These are phyloP conservation scores for Lepus timidus DNA, from an alignment of 2,113 vertebrate species.

Conservation along the genomic window DNA sequence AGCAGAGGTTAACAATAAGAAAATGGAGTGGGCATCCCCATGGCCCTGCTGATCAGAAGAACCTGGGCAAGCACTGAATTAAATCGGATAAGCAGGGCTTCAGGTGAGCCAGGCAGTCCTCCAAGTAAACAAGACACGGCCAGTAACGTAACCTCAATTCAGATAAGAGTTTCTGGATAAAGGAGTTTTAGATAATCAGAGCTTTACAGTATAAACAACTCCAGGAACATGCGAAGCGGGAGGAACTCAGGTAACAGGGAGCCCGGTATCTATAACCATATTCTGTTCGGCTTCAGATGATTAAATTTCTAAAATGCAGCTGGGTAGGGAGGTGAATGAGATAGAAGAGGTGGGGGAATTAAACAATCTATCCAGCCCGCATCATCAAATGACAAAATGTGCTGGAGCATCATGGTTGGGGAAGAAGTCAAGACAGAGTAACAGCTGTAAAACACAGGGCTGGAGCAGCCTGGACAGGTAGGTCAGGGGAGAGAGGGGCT, in stretches of 20 bases:
- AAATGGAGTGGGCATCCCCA: slow-evolving; percentile 13
- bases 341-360: slow-evolving; percentile 28
- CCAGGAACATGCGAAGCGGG: neutral
- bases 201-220: neutral
- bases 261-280: neutral
- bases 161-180: slow-evolving; percentile 67
- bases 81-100: slow-evolving; percentile 32
- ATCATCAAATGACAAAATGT: slow-evolving; percentile 13
- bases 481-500: neutral
- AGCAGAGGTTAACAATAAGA: slow-evolving; percentile 45
- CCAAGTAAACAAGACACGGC: slow-evolving; percentile 55
- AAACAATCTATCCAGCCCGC: neutral
- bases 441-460: neutral
- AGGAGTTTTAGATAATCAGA: slow-evolving; percentile 41
- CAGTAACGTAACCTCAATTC: slow-evolving; percentile 36
- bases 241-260: neutral
- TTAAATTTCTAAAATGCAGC: slow-evolving; percentile 10
- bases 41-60: slow-evolving; percentile 35
- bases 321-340: neutral
- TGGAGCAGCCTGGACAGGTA: neutral
- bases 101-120: slow-evolving; percentile 27
- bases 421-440: neutral
- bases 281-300: neutral
- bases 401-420: neutral
- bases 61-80: slow-evolving; percentile 44